A percentile compares a stretch with the other conserved stretches of the same genome.
phyloP scores from a whole-genome alignment of 2,888 invertebrate genomes.

The Drosophila stalkeri region DNA sequence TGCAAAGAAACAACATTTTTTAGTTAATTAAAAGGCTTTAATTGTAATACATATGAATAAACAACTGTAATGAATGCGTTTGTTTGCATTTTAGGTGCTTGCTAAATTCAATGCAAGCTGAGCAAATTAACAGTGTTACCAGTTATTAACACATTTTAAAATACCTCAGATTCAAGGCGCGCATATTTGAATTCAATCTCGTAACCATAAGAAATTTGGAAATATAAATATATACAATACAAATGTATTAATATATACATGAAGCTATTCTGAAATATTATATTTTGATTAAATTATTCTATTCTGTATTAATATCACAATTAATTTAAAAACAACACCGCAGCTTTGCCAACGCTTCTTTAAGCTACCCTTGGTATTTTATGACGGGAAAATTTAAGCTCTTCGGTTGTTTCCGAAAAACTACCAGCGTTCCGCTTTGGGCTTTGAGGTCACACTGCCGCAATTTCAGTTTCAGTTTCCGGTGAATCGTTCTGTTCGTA shows the following conservation, averaged over 20 bases:
- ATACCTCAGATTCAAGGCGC: not conserved
- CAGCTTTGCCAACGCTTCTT: not conserved
- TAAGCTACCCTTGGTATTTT: constrained; percentile 17
- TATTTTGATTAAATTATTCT: not conserved
- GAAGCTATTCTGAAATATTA: too few species aligned
- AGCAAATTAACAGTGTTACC: constrained; percentile 22
- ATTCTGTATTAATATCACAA: too few species aligned
- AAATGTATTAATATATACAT: too few species aligned
- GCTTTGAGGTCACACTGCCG: constrained; percentile 16
- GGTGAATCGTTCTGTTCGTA: constrained; percentile 43
- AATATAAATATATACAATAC: too few species aligned
- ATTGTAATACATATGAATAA: constrained; percentile 63
- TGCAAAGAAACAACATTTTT: constrained; percentile 31
- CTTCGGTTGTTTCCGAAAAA: constrained; percentile 30
- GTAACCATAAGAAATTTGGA: not conserved
- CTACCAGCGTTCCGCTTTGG: not conserved
- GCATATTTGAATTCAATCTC: not conserved
- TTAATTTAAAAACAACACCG: not conserved
- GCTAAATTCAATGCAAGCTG: not conserved
- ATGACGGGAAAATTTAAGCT: not conserved
- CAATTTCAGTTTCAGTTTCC: constrained; percentile 40
- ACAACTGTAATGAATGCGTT: constrained; percentile 10
- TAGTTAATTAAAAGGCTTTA: constrained; percentile 72
- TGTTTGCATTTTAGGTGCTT: not conserved
- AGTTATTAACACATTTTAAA: not conserved